These are phyloP conservation scores for Patella ulyssiponensis DNA, from an alignment of 2,888 invertebrate species.

Conservation along the genomic window DNA sequence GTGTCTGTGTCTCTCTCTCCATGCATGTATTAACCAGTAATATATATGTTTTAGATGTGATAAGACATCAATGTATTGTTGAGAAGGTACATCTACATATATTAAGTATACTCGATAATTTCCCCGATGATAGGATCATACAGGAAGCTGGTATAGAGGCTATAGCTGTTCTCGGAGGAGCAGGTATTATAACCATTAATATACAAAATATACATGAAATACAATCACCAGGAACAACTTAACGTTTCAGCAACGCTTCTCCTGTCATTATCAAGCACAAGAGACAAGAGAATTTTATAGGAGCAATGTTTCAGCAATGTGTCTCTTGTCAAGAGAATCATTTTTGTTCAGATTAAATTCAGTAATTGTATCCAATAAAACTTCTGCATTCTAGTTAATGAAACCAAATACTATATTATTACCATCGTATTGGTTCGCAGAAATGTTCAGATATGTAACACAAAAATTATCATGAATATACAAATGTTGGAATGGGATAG, in stretches of 20 bases:
- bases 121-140: slow-evolving; percentile 48
- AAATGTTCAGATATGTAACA: too few relatives aligned
- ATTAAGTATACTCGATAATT: slow-evolving; percentile 46
- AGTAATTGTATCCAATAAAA: too few relatives aligned
- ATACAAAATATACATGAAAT: background rate
- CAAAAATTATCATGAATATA: too few relatives aligned
- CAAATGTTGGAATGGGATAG: too few relatives aligned
- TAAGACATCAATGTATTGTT: slow-evolving; percentile 59
- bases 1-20: too few relatives aligned
- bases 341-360: too few relatives aligned
- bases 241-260: background rate
- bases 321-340: too few relatives aligned
- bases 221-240: background rate
- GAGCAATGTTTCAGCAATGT: too few relatives aligned
- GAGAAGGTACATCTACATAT: slow-evolving; percentile 51
- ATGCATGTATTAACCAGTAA: background rate
- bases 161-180: slow-evolving; percentile 58
- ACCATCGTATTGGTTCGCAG: too few relatives aligned
- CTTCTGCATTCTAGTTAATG: too few relatives aligned
- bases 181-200: slow-evolving; percentile 43
- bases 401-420: too few relatives aligned
- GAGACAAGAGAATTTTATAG: background rate
- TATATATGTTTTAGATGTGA: slow-evolving; percentile 42
- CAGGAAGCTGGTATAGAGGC: slow-evolving; percentile 64
- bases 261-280: background rate